Percentiles rank a stretch among this genome's conserved stretches.
phyloP scores from a whole-genome alignment of 2,113 vertebrate species.

The Anhinga rufa region DNA sequence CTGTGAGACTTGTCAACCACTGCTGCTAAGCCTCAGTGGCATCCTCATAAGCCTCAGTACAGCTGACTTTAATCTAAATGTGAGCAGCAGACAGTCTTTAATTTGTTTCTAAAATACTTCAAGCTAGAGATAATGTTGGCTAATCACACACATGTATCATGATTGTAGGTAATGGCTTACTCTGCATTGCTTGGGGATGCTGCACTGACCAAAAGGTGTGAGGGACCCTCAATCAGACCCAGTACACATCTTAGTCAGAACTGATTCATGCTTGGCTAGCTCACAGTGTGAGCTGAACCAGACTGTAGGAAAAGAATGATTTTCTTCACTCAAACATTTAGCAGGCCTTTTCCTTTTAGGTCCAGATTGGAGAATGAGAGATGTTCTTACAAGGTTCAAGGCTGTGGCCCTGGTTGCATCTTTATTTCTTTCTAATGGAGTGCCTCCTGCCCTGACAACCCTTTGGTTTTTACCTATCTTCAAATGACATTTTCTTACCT shows the following conservation, averaged over 20 bases:
- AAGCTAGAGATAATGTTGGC: neutral
- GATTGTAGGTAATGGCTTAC: neutral
- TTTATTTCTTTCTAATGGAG: neutral
- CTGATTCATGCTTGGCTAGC: neutral
- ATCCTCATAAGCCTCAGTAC: neutral
- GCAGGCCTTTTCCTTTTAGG: neutral
- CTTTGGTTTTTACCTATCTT: neutral
- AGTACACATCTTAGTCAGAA: neutral
- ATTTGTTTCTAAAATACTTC: neutral
- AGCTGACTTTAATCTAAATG: neutral
- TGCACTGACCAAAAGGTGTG: neutral
- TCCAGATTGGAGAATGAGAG: neutral
- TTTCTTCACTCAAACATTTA: neutral
- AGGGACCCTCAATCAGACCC: neutral
- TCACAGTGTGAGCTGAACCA: neutral
- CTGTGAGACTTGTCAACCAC: neutral
- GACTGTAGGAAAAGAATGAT: neutral
- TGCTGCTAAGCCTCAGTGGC: neutral
- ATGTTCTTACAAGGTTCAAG: neutral
- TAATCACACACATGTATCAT: neutral
- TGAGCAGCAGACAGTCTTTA: neutral
- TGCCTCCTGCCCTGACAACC: neutral
- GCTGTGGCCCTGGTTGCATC: neutral
- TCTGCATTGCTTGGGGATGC: neutral
- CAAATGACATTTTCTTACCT: neutral